Conservation (phyloP, 2,888 invertebrate genomes). For the Hirtodrosophila duncani region DNA sequence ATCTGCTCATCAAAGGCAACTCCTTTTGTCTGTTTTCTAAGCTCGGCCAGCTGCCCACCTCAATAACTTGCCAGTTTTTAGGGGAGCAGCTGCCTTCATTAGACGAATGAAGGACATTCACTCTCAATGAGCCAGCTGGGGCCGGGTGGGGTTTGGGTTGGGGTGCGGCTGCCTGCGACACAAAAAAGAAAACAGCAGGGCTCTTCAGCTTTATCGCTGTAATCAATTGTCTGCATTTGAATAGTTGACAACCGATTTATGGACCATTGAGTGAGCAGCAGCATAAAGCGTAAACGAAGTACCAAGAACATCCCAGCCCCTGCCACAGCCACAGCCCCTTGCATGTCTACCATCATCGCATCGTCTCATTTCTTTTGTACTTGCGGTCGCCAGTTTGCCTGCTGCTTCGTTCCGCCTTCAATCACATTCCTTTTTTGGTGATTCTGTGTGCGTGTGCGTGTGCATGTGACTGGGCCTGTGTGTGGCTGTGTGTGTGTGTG, state of each 20-base stretch:
- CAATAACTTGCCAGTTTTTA: constrained; percentile 21
- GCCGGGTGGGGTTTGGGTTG: constrained; percentile 3
- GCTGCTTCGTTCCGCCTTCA: constrained; percentile 18
- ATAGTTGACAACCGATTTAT: constrained; percentile 74
- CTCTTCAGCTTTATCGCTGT: constrained; percentile 70
- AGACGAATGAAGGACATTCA: constrained; percentile 27
- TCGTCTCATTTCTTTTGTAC: constrained; percentile 57
- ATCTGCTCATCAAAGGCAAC: constrained; percentile 35
- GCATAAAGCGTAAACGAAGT: constrained; percentile 13
- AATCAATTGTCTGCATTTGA: constrained; percentile 72
- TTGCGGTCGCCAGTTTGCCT: constrained; percentile 45
- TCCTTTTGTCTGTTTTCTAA: no score
- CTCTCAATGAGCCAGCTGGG: constrained; percentile 2
- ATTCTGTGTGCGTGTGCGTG: constrained; percentile 15
- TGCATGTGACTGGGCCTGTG: constrained; percentile 7
- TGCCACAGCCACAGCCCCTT: not conserved
- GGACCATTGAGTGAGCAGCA: constrained; percentile 67
- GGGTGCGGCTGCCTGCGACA: constrained; percentile 26
- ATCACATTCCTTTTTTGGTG: constrained; percentile 29
- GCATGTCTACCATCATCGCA: no score
- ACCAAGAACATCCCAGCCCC: not conserved
- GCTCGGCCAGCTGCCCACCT: no score
- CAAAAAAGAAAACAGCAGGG: no score
- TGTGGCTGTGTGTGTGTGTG: constrained; percentile 14
- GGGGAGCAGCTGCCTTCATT: constrained; percentile 63